A percentile compares a stretch with the other conserved stretches of the same genome.
Conservation (phyloP, 2,888 invertebrate genomes). For the Thelaira solivaga region DNA sequence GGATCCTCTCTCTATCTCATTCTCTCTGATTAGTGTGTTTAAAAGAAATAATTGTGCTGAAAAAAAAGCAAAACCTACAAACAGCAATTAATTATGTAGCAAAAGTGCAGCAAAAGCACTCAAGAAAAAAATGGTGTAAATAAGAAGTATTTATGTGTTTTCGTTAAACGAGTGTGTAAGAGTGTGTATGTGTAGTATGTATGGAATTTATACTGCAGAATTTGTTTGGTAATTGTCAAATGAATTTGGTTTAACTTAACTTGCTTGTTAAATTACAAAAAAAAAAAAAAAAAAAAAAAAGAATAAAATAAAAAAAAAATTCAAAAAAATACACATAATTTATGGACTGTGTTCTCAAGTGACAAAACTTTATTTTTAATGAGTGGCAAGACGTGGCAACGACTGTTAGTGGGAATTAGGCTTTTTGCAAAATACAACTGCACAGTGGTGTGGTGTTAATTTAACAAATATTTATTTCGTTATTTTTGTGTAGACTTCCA, state of each 20-base stretch:
- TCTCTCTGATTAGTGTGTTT: background rate
- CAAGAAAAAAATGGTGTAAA: background rate
- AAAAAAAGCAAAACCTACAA: conserved; percentile 28
- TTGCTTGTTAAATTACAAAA: conserved; percentile 8
- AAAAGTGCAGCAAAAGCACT: background rate
- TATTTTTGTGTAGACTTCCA: no score
- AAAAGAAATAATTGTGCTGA: background rate
- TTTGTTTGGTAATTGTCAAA: conserved; percentile 26
- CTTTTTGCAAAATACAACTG: background rate
- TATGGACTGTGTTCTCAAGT: conserved; percentile 1
- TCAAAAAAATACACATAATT: conserved; percentile 30
- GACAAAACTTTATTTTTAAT: conserved; percentile 5
- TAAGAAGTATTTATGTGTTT: background rate
- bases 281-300: background rate
- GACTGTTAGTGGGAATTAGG: no score
- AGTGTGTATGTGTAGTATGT: background rate
- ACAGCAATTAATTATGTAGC: conserved; percentile 46
- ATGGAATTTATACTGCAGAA: background rate
- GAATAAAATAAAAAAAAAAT: no score
- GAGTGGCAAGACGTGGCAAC: background rate
- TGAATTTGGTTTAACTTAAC: conserved; percentile 12
- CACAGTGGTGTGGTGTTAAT: no score
- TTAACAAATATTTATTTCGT: no score
- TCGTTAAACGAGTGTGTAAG: background rate
- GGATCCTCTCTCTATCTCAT: background rate